Evolutionary conservation across 2,113 vertebrate genomes (phyloP), one percentile per base, ranked within the genome.

Genomic region (Pollachius pollachius): DNA sequence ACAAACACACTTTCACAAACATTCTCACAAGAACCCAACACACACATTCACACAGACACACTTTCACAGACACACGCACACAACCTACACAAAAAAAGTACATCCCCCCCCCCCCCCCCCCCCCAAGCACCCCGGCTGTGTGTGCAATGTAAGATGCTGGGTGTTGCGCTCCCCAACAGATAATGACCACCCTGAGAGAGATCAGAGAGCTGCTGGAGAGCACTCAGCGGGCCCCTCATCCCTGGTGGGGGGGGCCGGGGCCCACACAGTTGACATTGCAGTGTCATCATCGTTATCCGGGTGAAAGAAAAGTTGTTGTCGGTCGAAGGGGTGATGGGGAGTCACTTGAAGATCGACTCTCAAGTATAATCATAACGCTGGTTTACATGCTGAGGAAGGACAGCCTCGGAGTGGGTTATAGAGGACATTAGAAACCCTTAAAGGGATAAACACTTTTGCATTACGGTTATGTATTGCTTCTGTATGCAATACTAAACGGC

Each of bases 201-300:
- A 48, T 48, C 41, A 48, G 41, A 48, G 41, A 1, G 41, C 27
- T 74, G 52, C 68, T 68, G 83, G 70, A 80, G 65, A 27, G 57
- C 16, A 0, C 12, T 0, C 48, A 25, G 62, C 57, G 78, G 69
- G 72, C 71, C 72, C 78, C 81, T 70, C 64, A 77, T 74, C 30
- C 56, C 63, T 52, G 71, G 69, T 70, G 65, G 9, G 9, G 41
- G 41, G 41, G 41, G 5, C 41, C 41, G 8, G 41, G 41, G 12
- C 41, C 65, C 82, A 77, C 71, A 84, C 62, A 69, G 72, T 71
- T 86, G 78, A 84, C 85, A 74, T 63, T 74, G 72, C 74, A 60
- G 72, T 80, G 81, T 77, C 81, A 84, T 85, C 78, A 77, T 82
- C 85, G 84, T 87, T 81, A 82, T 70, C 73, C 71, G 73, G 77